phyloP scores from a whole-genome alignment of 2,113 vertebrate species.

The Struthidea cinerea region DNA sequence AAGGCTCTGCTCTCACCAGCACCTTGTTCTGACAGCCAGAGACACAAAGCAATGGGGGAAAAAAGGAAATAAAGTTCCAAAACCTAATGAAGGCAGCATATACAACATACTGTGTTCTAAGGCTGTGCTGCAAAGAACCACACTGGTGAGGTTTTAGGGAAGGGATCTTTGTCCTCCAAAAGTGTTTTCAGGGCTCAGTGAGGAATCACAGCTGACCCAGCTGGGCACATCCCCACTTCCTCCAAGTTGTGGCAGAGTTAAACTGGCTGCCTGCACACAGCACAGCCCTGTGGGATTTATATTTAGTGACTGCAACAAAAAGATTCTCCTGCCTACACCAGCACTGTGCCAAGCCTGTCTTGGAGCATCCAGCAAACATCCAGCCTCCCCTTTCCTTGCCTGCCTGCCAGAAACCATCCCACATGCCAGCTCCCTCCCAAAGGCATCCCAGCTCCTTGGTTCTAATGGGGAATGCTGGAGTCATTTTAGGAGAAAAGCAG shows the following conservation, averaged over 20 bases:
- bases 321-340: background rate
- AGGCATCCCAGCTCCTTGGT: background rate
- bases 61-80: background rate
- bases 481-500: background rate
- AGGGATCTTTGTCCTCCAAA: background rate
- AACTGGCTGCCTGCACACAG: background rate
- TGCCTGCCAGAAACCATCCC: background rate
- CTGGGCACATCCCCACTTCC: background rate
- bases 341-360: background rate
- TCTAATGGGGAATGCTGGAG: background rate
- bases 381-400: background rate
- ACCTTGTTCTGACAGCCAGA: background rate
- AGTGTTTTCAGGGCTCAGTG: rapidly evolving
- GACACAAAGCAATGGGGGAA: background rate
- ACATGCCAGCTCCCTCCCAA: background rate
- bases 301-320: background rate
- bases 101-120: rapidly evolving
- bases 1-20: background rate
- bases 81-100: background rate
- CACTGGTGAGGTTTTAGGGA: rapidly evolving
- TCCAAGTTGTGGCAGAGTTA: background rate
- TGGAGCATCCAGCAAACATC: background rate
- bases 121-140: background rate
- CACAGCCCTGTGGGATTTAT: background rate
- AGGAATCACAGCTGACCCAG: background rate